Evolutionary conservation across 2,797 vertebrate species (phyloP), one percentile per base, ranked within the genome.

Genomic region (Crax fasciolata): DNA sequence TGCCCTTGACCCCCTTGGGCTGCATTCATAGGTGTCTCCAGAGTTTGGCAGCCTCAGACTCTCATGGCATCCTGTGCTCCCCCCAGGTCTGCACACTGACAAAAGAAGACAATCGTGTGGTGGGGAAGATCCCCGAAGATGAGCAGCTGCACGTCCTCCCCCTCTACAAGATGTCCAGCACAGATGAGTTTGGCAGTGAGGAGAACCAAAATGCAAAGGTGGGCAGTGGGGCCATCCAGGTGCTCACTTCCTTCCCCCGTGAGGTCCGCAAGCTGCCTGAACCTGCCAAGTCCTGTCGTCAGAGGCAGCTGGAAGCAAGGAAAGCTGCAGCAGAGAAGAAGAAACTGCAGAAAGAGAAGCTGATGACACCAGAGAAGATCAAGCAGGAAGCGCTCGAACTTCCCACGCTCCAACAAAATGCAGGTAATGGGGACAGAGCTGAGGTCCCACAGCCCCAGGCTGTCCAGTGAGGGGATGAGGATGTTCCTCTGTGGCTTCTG

Each of bases 61-160:
- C 86, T 92, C 57, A 93, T 3, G 14, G 28, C 57, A 1, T 27
- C 39, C 21, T 13, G 32, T 0, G 3, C 78, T 58, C 61, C 28
- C n/a, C 38, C 58, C 80, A 99, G 99, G 99, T 99, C 96, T 99
- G 99, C 94, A 99, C 99, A 20, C 98, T 99, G 94, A 99, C 99
- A 1, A 99, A 99, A 97, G 99, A 99, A 97, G 99, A 99, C 98
- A 99, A 99, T 98, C 99, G 99, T 10, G 90, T 92, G 27, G 98
- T 99, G 89, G 98, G 99, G 35, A 98, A 97, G 89, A 98, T 99
- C 61, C 99, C 99, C 0, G 99, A 99, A 23, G 99, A 99, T 2
- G 99, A 99, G 95, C 99, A 99, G 86, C 98, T 99, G 85, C 99
- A 99, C 2, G 99, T 99, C 84, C 98, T 99, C 83, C 99, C 99